phyloP scores from a whole-genome alignment of 2,113 vertebrate genomes.

The Parotia lawesii region DNA sequence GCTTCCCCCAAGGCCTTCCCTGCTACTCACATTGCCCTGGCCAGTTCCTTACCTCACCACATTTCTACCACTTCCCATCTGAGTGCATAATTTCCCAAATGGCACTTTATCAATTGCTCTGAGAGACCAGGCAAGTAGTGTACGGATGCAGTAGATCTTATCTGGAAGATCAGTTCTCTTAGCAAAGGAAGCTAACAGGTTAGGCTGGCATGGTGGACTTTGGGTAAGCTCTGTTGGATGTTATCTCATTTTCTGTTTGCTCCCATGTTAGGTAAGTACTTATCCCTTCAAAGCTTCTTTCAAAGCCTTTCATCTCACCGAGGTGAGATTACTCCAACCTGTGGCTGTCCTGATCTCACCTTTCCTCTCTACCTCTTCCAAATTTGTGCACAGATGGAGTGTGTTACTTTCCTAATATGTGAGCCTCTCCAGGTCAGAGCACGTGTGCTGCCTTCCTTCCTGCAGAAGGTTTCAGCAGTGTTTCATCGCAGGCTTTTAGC shows the following conservation, averaged over 20 bases:
- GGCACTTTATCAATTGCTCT: neutral
- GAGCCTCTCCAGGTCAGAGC: neutral
- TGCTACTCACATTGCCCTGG: neutral
- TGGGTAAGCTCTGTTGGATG: neutral
- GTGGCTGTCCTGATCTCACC: neutral
- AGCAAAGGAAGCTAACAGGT: slow-evolving; percentile 19
- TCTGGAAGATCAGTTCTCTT: neutral
- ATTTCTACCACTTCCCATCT: neutral
- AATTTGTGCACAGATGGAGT: neutral
- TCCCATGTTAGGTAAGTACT: neutral
- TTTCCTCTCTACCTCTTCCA: neutral
- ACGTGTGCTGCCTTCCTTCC: neutral
- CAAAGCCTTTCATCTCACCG: neutral
- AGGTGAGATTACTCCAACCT: slow-evolving; percentile 3
- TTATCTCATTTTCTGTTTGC: slow-evolving; percentile 23
- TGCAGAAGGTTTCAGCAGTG: neutral
- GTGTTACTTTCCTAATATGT: neutral
- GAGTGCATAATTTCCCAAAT: neutral
- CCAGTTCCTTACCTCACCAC: neutral
- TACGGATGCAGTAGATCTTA: neutral
- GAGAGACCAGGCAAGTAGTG: neutral
- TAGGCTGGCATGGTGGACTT: neutral
- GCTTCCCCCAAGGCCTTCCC: neutral
- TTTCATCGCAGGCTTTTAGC: neutral
- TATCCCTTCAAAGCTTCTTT: slow-evolving; percentile 26